Evolutionary conservation across 2,797 vertebrate genomes (phyloP), one percentile per base, ranked within the genome.

Genomic region (Emydoidea blandingii): DNA sequence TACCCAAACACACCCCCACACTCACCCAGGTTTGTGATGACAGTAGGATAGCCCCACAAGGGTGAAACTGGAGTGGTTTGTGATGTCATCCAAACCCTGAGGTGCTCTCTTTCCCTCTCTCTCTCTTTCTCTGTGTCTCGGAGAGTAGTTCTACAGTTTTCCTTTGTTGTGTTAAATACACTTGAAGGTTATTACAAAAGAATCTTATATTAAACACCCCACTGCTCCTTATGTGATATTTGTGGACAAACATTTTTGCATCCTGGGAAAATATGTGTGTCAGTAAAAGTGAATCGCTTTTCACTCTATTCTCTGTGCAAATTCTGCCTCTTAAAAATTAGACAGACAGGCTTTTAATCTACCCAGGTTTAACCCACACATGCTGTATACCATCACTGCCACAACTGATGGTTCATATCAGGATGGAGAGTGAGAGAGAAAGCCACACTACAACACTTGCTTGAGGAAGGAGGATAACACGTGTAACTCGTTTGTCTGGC

Each of bases 391-490:
- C 92, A 93, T 89, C 91, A 86, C 76, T 93, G 87, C 88, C 87
- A 93, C 88, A 91, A 95, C 93, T 88, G 90, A 95, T 86, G 10
- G 88, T 95, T 95, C 85, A 83, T 76, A 91, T 93, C 83, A 93
- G 83, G 83, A 85, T 49, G 85, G 79, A 91, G 91, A 95, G 95
- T 88, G 94, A 85, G 88, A 94, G 85, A 5, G 94, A 95, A 95
- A 95, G 96, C 91, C 93, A 78, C 3, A 14, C n/a, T 10, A 37
- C 8, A 94, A 95, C 44, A 53, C 93, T 90, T 91, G 86, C 44
- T 56, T 89, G 76, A 92, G 53, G 79, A 83, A 83, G 88, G 82
- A 81, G n/a, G 91, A 89, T 23, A 90, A 85, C 80, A 89, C 92
- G 87, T 0, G 4, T 74, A 85, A 52, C 79, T 79, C 88, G 91